A percentile compares a stretch with the other conserved stretches of the same genome.
phyloP scores from a whole-genome alignment of 37 sponge, comb jelly and placozoan species.

The Geodia barretti region DNA sequence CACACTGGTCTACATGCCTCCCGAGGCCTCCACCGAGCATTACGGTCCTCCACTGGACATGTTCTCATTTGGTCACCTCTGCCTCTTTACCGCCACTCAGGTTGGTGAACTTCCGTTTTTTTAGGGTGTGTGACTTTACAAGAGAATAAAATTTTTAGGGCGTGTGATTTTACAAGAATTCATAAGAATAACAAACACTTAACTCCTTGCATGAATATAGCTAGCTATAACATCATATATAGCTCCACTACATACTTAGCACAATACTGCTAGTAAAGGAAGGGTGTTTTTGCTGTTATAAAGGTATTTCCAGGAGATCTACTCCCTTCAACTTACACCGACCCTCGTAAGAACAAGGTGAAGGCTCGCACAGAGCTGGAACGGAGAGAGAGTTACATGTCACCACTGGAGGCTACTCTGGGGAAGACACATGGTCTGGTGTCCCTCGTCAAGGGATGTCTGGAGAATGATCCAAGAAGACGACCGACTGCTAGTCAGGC shows the following conservation, averaged over 20 bases:
- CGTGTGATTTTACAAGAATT: too few species aligned
- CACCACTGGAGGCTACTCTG: background rate
- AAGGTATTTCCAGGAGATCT: too few species aligned
- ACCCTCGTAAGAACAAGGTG: background rate
- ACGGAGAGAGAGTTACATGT: background rate
- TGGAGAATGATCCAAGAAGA: background rate
- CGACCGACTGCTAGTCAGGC: background rate
- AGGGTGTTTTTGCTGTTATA: too few species aligned
- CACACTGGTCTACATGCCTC: conserved; percentile 15
- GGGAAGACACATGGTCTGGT: background rate
- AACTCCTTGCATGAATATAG: too few species aligned
- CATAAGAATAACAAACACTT: too few species aligned
- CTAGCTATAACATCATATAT: too few species aligned
- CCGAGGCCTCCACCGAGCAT: background rate
- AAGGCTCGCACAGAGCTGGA: conserved; percentile 17
- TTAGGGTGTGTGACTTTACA: too few species aligned
- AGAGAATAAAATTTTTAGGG: too few species aligned
- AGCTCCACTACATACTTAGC: too few species aligned
- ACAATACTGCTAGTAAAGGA: too few species aligned
- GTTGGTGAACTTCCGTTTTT: too few species aligned
- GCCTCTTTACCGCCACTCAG: background rate
- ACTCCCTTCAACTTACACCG: background rate
- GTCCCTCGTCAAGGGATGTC: background rate
- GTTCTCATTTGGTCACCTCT: conserved; percentile 16
- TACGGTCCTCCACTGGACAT: conserved; percentile 1